Evolutionary conservation across 1,140 invertebrate genomes (phyloP), one percentile per base, ranked within the genome.

Genomic region (Diploscapter pachys): DNA sequence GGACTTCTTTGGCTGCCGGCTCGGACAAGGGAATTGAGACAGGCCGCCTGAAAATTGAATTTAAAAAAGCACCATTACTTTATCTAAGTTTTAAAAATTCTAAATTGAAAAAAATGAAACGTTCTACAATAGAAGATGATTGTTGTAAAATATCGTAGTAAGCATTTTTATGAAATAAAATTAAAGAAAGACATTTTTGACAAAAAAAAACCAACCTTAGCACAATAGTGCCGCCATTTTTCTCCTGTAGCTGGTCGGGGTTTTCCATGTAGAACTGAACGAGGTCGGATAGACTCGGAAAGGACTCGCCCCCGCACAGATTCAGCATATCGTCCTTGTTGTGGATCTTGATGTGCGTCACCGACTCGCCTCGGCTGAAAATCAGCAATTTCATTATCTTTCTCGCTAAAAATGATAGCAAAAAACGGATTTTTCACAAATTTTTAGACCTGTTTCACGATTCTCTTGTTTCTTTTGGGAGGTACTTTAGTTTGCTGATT

Each of bases 301-400:
- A 99, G 86, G 96, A 98, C 87, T 98, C 95, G 74, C 94, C 96
- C 51, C 95, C 95, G 89, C 96, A 98, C 57, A 99, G 90, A 88
- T 98, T 95, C 85, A 97, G 97, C 56, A 95, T 95, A 84, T 93
- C 95, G 86, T 98, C 98, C 88, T 98, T 95, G 81, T 98, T 98
- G 89, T 98, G 98, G 78, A 99, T 98, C 49, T 67, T 74, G 11
- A 74, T 63, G 87, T 99, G 96, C 31, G 95, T 98, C 31, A 98
- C 94, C 86, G 95, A 92, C 64, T 91, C 91, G 85, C 92, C 93
- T 75, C 94, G 90, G 80, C 95, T 92, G 82, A 54, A 85, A 78
- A n/a, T 57, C 52, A 11, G 11, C 62, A 50, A 2, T 49, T 74
- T 74, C 13, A 55, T 49, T n/a, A 68, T 11, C 53, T 52, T 68